Percentiles rank a stretch among this genome's conserved stretches.
These are phyloP conservation scores for Thelaira solivaga DNA, from an alignment of 2,888 invertebrate species.

Conservation along the genomic window DNA sequence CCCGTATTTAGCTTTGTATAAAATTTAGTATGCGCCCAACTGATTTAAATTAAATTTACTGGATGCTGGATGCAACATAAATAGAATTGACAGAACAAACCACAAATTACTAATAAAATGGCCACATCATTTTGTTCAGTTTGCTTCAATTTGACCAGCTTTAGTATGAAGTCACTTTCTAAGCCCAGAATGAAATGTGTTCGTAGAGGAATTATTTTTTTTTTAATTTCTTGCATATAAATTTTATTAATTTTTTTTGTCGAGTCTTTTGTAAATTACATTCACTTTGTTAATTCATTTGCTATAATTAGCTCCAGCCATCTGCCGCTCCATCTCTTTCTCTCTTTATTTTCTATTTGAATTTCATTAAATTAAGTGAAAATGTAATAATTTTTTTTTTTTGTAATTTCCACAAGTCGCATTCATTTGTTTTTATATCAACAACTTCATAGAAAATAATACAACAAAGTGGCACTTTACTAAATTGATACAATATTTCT, in stretches of 20 bases:
- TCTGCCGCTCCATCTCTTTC: background rate
- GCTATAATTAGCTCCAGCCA: background rate
- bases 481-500: constrained; percentile 53
- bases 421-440: constrained; percentile 25
- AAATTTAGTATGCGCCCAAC: too few species aligned
- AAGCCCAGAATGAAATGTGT: too few species aligned
- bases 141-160: too few species aligned
- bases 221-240: too few species aligned
- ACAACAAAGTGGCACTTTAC: constrained; percentile 52
- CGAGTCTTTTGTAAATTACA: background rate
- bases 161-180: too few species aligned
- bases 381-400: constrained; percentile 19
- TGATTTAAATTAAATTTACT: too few species aligned
- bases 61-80: too few species aligned
- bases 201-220: too few species aligned
- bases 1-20: too few species aligned
- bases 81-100: too few species aligned
- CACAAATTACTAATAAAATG: too few species aligned
- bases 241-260: background rate
- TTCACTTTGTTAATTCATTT: background rate
- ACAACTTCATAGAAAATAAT: constrained; percentile 26
- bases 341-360: constrained; percentile 25
- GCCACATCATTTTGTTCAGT: too few species aligned
- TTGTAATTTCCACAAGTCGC: background rate
- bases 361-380: constrained; percentile 59